phyloP scores from a whole-genome alignment of 92 coral and sea anemone genomes.

The Siderastrea siderea region DNA sequence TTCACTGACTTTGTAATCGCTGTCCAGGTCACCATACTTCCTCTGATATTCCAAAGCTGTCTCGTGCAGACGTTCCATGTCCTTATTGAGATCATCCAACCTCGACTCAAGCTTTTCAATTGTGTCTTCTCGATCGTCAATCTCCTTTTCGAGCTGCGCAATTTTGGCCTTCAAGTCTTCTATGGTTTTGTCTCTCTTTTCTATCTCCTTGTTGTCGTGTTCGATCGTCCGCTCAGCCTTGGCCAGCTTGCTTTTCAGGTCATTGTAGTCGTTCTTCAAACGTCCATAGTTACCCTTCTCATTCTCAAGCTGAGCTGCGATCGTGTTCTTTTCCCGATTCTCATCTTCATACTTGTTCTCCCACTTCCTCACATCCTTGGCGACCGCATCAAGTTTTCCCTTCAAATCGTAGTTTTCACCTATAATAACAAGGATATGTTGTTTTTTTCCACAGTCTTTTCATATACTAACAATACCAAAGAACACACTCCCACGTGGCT shows the following conservation, averaged over 20 bases:
- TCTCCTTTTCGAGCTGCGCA: constrained; percentile 60
- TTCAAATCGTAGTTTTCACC: constrained; percentile 50
- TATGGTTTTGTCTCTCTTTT: constrained; percentile 75
- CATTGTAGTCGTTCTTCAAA: constrained; percentile 67
- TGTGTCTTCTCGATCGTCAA: constrained; percentile 64
- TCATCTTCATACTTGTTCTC: constrained; percentile 65
- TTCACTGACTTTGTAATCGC: constrained; percentile 74
- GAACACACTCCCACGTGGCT: no score
- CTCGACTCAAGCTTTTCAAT: constrained; percentile 53
- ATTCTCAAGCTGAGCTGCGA: constrained; percentile 79
- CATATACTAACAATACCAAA: no score
- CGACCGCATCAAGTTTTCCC: constrained; percentile 63
- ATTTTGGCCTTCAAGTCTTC: constrained; percentile 74
- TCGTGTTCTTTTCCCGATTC: constrained; percentile 68
- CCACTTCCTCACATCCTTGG: constrained; percentile 72
- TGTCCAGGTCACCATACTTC: constrained; percentile 81
- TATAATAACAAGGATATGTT: neutral
- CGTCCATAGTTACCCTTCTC: constrained; percentile 72
- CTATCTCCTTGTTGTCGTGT: constrained; percentile 66
- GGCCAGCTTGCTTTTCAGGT: constrained; percentile 61
- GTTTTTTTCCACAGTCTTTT: neutral
- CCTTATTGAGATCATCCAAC: constrained; percentile 62
- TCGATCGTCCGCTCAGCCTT: constrained; percentile 78
- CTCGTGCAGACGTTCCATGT: constrained; percentile 74
- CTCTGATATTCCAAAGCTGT: constrained; percentile 55